Conservation (phyloP, 2,888 invertebrate genomes). For the Orchesellides sinensis region DNA sequence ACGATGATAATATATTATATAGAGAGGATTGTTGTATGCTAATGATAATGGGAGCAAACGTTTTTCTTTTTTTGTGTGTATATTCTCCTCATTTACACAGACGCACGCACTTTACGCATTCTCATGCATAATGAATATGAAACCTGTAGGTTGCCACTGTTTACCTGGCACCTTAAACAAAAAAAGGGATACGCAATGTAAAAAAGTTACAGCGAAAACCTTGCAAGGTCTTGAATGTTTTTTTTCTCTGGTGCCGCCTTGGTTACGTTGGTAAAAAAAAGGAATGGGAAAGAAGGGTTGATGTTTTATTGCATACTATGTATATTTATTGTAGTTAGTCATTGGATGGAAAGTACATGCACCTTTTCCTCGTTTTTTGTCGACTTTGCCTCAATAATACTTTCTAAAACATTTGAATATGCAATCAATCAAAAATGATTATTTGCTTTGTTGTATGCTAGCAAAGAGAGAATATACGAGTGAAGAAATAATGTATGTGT, state of each 20-base stretch:
- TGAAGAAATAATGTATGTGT: background rate
- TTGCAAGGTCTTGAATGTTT: background rate
- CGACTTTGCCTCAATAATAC: background rate
- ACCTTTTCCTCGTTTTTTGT: background rate
- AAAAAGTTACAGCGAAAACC: background rate
- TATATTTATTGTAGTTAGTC: background rate
- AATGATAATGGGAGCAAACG: constrained; percentile 13
- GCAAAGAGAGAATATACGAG: background rate
- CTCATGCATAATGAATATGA: constrained; percentile 43
- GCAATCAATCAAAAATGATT: constrained; percentile 53
- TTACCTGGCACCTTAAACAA: background rate
- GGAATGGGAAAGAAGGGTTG: too few species aligned
- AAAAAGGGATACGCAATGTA: background rate
- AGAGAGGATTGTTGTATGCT: too few species aligned
- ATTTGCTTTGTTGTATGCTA: constrained; percentile 9
- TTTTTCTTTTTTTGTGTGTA: constrained; percentile 8
- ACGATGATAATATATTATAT: too few species aligned
- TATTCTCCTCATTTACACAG: constrained; percentile 10
- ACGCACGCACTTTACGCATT: constrained; percentile 31
- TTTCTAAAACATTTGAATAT: constrained; percentile 26
- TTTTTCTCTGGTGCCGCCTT: constrained; percentile 11
- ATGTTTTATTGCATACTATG: background rate
- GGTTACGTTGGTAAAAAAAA: background rate
- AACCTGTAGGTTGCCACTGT: constrained; percentile 45
- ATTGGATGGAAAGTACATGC: background rate